Conservation (phyloP, 2,888 invertebrate genomes). For the Caenorhabditis sp. region DNA sequence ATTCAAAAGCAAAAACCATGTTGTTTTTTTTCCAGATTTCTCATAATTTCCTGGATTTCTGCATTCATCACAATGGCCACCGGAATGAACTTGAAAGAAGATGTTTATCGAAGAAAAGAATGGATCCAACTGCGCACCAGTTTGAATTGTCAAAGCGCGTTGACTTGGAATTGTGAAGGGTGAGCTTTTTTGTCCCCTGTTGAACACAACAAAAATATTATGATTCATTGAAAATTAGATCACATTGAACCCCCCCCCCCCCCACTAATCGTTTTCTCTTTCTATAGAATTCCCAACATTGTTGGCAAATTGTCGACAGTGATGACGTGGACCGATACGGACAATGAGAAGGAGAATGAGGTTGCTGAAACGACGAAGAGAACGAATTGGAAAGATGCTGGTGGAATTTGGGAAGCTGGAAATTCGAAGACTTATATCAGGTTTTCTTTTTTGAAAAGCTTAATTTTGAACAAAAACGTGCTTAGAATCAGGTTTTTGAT, state of each 20-base stretch:
- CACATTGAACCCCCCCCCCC: background rate
- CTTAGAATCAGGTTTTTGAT: too few species aligned
- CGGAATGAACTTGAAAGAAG: constrained; percentile 13
- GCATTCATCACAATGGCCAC: constrained; percentile 7
- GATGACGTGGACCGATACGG: constrained; percentile 11
- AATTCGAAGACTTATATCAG: constrained; percentile 28
- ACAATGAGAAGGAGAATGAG: constrained; percentile 6
- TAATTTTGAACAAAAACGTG: background rate
- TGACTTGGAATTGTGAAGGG: constrained; percentile 32
- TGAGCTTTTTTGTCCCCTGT: background rate
- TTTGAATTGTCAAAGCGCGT: constrained; percentile 13
- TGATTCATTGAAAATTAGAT: too few species aligned
- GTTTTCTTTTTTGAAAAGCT: constrained; percentile 5
- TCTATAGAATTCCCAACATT: constrained; percentile 15
- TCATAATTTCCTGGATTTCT: constrained; percentile 20
- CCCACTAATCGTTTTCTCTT: background rate
- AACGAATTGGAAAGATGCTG: constrained; percentile 24
- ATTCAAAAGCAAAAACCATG: background rate
- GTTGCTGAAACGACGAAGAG: constrained; percentile 19
- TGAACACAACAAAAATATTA: too few species aligned
- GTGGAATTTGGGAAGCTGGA: constrained; percentile 32
- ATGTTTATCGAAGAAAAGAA: constrained; percentile 13
- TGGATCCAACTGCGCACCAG: constrained; percentile 19
- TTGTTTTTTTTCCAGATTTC: constrained; percentile 3
- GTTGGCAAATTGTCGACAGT: constrained; percentile 4